Base-by-base conservation (phyloP, 2,888 invertebrate species). In the Dynastes maya region DNA sequence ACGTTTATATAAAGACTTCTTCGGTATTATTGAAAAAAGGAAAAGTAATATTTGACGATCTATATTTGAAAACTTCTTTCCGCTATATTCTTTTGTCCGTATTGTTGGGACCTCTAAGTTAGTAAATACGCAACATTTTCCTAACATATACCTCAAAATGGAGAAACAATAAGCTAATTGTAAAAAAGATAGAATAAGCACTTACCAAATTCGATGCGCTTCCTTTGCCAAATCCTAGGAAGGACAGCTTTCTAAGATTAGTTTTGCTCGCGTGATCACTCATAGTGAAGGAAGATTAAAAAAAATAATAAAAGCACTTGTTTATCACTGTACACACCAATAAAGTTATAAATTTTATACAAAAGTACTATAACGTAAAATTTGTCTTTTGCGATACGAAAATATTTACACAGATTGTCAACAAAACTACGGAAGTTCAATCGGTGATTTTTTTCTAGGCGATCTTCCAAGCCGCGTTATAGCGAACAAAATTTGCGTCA, bases 221-320 rank as follows among this genome's bases (percentile, higher is more conserved):
- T 9, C 65, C 45, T 76, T 80, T 83, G 61, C 91, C 91, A 86
- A 94, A 94, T 84, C 95, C 94, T 81, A 95, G 90, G 88, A 95
- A 95, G 72, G 94, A 94, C 77, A 95, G 90, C 87, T 95, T 95
- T 88, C 93, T 92, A 85, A 92, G 91, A 86, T 92, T 92, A 84
- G 91, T 91, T 84, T 91, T 90, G 80, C 85, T 84, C 2, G 86
- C 86, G 78, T 81, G 83, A 67, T 84, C 85, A 85, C 85, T 86
- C 83, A 85, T 84, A 45, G 67, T 80, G 16, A 76, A 74, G 27
- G 22, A 72, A 58, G 11, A 58, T 22, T 40, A 45, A 67, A 49
- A 2, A 27, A 4, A 32, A 32, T 32, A 45, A 29, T 65, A 27
- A 37, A 70, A 40, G 65, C 75, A 78, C 75, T 16, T 45, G 37